phyloP scores from a whole-genome alignment of 2,888 invertebrate genomes.

The Aelia acuminata region DNA sequence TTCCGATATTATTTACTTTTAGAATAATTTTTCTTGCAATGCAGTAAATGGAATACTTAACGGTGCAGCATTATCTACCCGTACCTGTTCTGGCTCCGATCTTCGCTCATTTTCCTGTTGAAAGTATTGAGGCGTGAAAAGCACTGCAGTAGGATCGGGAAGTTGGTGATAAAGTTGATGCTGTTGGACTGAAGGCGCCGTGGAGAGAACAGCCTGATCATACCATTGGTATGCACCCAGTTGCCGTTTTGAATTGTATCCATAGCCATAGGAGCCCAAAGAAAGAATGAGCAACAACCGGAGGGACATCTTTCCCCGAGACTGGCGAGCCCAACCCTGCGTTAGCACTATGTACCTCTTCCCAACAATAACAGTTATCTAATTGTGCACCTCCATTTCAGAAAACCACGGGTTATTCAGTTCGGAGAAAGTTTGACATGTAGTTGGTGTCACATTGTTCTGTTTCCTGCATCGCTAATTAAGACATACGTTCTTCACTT shows the following conservation, averaged over 20 bases:
- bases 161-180: not conserved
- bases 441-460: slow-evolving; percentile 8
- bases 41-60: too few relatives aligned
- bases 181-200: not conserved
- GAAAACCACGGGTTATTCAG: not conserved
- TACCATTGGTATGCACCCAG: slow-evolving; percentile 19
- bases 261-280: not conserved
- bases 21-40: too few relatives aligned
- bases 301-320: not conserved
- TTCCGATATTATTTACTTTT: too few relatives aligned
- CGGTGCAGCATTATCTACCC: not conserved
- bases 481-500: not conserved
- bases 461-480: slow-evolving; percentile 1
- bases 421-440: not conserved
- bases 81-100: slow-evolving; percentile 5
- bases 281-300: not conserved
- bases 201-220: not conserved
- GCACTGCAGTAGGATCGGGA: not conserved
- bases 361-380: slow-evolving; percentile 42
- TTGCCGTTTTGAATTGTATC: not conserved
- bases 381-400: not conserved
- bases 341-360: slow-evolving; percentile 25
- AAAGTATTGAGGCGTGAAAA: not conserved
- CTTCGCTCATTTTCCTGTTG: not conserved
- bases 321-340: not conserved